Base-by-base conservation (phyloP, 2,888 invertebrate species). In the Cremastinae sp. region DNA sequence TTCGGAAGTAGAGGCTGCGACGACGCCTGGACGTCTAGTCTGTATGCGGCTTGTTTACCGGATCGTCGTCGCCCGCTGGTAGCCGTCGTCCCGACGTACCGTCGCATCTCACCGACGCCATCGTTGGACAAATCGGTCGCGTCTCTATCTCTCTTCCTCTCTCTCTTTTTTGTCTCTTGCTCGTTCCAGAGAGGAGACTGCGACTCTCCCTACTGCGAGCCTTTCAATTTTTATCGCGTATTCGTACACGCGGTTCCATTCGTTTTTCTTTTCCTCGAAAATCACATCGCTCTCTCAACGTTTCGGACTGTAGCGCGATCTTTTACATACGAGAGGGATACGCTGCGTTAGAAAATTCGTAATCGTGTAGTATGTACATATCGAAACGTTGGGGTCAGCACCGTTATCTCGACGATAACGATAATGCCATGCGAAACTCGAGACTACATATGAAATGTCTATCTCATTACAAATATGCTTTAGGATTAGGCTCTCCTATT, bases 21-120 rank as follows among this genome's bases (percentile, higher is more conserved):
- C 64, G 76, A 69, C 72, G 72, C 76, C 69, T n/a, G 28, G 62
- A 20, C 64, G 72, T 76, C 69, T 76, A 56, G 75, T 71, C 71
- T 14, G 55, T 37, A 66, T 35, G 22, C 28, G 35, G 51, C 75
- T 72, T 72, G 71, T 75, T 75, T 75, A 75, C 75, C 75, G 62
- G 65, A 53, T 70, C 66, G 75, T 41, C 65, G 49, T 65, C 53
- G 53, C 55, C 66, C 12, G 43, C 41, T n/a, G n/a, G n/a, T n/a
- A n/a, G n/a, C 10, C 45, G n/a, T 28, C 65, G 70, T 71, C 75
- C 59, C 70, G 75, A 71, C 75, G 55, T 43, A 28, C 62, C 22
- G 75, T 75, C 72, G 72, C 75, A 68, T 55, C 59, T 75, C 37
- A 53, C 75, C 58, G 72, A 72, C 72, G 68, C 72, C 51, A 41